Base-by-base conservation (phyloP, 2,113 vertebrate species). In the Ptychochromis oligacanthus region DNA sequence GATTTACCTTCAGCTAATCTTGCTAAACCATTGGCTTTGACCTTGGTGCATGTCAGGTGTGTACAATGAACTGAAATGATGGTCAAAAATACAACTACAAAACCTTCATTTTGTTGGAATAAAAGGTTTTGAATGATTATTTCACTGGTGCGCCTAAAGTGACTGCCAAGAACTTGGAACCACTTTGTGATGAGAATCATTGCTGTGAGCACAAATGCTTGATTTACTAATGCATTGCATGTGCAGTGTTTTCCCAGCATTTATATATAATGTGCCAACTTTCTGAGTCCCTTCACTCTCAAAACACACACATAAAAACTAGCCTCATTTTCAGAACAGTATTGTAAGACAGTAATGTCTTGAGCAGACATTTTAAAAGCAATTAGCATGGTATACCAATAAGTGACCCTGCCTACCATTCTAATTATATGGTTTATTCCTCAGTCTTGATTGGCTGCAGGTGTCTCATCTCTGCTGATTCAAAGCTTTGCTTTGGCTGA, bases 371-470 rank as follows among this genome's bases (percentile, higher is more conserved):
- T 62, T 22, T 15, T 43, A 46, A 80, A 88, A 81, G 40, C 18
- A 84, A 86, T 88, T 87, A 82, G 49, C 8, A 31, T 54, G 46
- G 40, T 83, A 11, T 61, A 76, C 49, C 75, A 80, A 60, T 57
- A 82, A 81, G 74, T 90, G 82, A 87, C 81, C 81, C 88, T 80
- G 67, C 62, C 40, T 52, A 22, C 58, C 77, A 34, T 60, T 62
- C 75, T 65, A 86, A 91, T 89, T 80, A 78, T 13, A 59, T 24
- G 40, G 56, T 90, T 80, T 82, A 76, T 82, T 77, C 86, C 59
- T 64, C 28, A 1, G 74, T 46, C 62, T 82, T 87, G 89, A 93
- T 93, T 92, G 92, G 86, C 84, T 93, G 14, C 88, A 90, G 91
- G 87, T 94, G 92, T 88, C 78, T 83, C 79, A 65, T 87, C 84